Conservation (phyloP, 2,888 invertebrate genomes). For the Agriotes lineatus region DNA sequence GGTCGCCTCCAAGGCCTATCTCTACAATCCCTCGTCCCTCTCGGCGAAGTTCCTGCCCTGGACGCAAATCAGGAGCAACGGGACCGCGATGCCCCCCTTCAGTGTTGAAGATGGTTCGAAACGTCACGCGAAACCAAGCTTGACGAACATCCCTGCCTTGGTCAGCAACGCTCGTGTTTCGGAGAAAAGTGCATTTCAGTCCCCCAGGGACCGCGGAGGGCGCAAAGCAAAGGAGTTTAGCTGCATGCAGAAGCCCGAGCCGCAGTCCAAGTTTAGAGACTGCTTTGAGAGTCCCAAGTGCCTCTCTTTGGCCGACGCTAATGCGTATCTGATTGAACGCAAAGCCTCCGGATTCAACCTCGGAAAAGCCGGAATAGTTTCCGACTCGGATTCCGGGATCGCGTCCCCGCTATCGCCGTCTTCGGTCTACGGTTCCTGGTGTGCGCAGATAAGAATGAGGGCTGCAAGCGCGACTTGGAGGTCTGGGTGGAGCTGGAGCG, state of each 20-base stretch:
- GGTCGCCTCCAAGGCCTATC: neutral
- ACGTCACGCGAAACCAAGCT: neutral
- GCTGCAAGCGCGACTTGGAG: constrained; percentile 25
- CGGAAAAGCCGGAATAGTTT: constrained; percentile 60
- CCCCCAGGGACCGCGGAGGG: constrained; percentile 14
- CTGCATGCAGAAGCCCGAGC: constrained; percentile 17
- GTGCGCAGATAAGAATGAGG: constrained; percentile 53
- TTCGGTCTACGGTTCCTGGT: constrained; percentile 59
- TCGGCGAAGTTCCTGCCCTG: neutral
- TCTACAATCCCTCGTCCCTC: neutral
- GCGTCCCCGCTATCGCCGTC: constrained; percentile 65
- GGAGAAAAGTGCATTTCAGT: neutral
- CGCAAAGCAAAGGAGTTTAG: constrained; percentile 31
- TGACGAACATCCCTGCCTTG: neutral
- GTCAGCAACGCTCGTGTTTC: neutral
- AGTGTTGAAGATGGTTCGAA: neutral
- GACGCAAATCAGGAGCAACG: neutral
- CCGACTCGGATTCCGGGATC: constrained; percentile 65
- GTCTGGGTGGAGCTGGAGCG: constrained; percentile 38
- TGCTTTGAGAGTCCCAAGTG: constrained; percentile 38
- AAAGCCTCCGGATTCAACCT: constrained; percentile 40
- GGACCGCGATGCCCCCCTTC: neutral
- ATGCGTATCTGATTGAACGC: constrained; percentile 47
- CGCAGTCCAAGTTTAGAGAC: constrained; percentile 22
- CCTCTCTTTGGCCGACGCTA: constrained; percentile 39